Conservation (phyloP, 37 sponge, comb jelly and placozoan genomes). For the Geodia barretti region DNA sequence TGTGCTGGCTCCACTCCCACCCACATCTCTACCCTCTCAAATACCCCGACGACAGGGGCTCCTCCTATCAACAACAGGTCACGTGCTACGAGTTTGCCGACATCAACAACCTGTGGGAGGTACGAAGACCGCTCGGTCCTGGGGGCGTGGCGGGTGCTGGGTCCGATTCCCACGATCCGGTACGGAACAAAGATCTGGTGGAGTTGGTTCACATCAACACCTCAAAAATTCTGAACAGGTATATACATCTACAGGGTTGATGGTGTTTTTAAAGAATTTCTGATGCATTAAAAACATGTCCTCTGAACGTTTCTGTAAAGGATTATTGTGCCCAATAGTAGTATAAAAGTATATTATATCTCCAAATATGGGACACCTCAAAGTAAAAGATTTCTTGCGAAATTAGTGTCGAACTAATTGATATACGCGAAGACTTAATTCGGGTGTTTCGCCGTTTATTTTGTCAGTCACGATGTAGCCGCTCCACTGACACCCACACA, state of each 20-base stretch:
- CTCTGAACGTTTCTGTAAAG: too few relatives aligned
- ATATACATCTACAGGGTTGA: neutral
- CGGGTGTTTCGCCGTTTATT: too few relatives aligned
- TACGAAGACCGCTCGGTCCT: constrained; percentile 55
- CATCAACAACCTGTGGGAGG: constrained; percentile 70
- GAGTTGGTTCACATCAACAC: constrained; percentile 68
- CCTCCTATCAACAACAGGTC: constrained; percentile 87
- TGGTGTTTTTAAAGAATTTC: too few relatives aligned
- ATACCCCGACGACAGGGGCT: constrained; percentile 85
- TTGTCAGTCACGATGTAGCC: constrained; percentile 86
- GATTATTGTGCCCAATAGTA: too few relatives aligned
- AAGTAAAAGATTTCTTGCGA: too few relatives aligned
- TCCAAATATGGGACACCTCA: too few relatives aligned
- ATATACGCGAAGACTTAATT: too few relatives aligned
- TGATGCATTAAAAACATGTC: too few relatives aligned
- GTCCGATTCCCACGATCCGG: constrained; percentile 22
- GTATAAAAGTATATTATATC: too few relatives aligned
- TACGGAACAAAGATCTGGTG: constrained; percentile 66
- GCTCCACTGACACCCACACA: constrained; percentile 72
- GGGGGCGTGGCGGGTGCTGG: neutral
- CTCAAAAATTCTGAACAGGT: constrained; percentile 62
- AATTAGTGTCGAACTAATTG: too few relatives aligned
- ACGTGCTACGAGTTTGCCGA: constrained; percentile 87
- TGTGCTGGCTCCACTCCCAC: constrained; percentile 88
- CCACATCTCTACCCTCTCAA: constrained; percentile 74